phyloP scores from a whole-genome alignment of 2,113 vertebrate species.

The Dolichotis patagonum region DNA sequence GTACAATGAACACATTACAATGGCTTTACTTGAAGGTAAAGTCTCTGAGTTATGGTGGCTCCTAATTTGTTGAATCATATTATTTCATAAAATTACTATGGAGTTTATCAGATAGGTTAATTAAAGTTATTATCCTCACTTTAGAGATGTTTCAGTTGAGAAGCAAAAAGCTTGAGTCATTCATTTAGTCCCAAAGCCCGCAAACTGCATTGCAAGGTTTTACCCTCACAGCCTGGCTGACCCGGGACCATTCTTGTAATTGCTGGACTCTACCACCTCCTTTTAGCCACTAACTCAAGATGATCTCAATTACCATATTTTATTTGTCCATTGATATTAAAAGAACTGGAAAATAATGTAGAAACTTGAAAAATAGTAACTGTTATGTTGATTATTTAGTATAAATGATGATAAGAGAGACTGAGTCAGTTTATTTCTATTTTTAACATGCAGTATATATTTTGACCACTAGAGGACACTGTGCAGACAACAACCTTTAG shows the following conservation, averaged over 20 bases:
- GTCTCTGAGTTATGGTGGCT: background rate
- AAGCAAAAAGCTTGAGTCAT: background rate
- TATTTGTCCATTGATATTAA: background rate
- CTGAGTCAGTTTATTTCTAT: background rate
- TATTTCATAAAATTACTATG: background rate
- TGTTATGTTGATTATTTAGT: background rate
- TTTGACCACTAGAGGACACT: slow-evolving; percentile 53
- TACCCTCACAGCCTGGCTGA: background rate
- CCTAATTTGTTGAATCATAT: background rate
- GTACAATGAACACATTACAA: background rate
- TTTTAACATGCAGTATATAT: slow-evolving; percentile 12
- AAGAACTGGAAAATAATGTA: background rate
- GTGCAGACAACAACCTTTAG: background rate
- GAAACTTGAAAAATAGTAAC: slow-evolving; percentile 1
- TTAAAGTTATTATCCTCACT: background rate
- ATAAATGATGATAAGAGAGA: background rate
- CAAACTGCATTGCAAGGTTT: background rate
- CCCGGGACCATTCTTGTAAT: background rate
- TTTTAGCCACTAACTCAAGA: background rate
- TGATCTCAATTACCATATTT: background rate
- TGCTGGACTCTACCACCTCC: background rate
- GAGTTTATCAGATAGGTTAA: background rate
- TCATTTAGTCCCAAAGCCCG: background rate
- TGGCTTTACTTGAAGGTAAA: background rate
- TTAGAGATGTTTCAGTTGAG: background rate